Base-by-base conservation (phyloP, 2,797 vertebrate species). In the Pogonophryne albipinna region DNA sequence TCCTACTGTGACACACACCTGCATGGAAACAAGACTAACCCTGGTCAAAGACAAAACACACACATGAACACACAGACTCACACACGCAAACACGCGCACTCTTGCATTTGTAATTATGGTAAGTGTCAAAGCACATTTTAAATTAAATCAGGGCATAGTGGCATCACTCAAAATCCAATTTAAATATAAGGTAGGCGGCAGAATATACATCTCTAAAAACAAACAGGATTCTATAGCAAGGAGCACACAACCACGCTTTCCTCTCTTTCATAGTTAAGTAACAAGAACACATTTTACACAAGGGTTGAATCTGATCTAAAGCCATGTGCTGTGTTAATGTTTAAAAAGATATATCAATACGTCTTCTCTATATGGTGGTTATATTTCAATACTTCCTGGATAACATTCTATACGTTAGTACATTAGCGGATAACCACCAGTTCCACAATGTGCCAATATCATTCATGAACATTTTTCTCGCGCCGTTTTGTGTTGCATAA, bases 11-110 rank as follows among this genome's bases (percentile, higher is more conserved):
- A 53, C 44, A 50, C n/a, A 31, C 60, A 71, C 41, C 68, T 19
- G 61, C 45, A 49, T 42, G 12, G 11, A 0, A 56, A 38, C 51
- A 55, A 58, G 41, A 68, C 68, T 66, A 57, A 77, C 50, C 34
- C n/a, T 4, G 17, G 34, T 45, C 6, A 50, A 61, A 55, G 20
- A 19, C 46, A n/a, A 19, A 15, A 49, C 12, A 7, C 3, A 59
- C 8, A 60, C 11, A 27, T 27, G 4, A 27, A 27, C 27, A 27
- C 27, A 5, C 27, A 27, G 27, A 27, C 27, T 27, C 27, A 12
- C 15, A 12, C 14, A 45, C 17, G 34, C 41, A 17, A 10, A 17
- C 0, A 66, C 0, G 3, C 23, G 23, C 23, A 23, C 23, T 23
- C 23, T 23, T 2, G 23, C 23, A 23, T 23, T 23, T 23, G 23